phyloP scores from a whole-genome alignment of 2,888 invertebrate species.

The Dendrolimus pini region DNA sequence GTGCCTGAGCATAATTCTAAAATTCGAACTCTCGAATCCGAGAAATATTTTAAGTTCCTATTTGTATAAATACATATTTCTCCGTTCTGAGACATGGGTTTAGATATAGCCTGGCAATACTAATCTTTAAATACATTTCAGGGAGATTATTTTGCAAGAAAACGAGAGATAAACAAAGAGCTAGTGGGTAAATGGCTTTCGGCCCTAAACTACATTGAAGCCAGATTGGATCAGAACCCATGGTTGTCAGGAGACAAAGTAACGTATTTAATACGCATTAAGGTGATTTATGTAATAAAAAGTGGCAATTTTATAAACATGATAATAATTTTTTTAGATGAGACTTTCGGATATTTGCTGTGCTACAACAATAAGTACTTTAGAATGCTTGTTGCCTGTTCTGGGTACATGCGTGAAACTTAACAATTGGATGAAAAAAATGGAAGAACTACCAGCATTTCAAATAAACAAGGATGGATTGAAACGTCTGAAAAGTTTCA shows the following conservation, averaged over 20 bases:
- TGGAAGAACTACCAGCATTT: conserved; percentile 37
- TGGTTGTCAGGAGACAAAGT: conserved; percentile 57
- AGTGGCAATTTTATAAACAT: neutral
- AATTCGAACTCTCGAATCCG: too few relatives aligned
- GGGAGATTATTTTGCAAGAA: conserved; percentile 45
- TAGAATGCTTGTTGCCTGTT: conserved; percentile 50
- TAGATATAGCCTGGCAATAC: too few relatives aligned
- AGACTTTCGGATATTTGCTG: conserved; percentile 55
- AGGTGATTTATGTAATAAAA: too few relatives aligned
- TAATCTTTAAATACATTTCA: conserved; percentile 22
- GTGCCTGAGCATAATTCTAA: too few relatives aligned
- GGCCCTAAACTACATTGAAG: conserved; percentile 45
- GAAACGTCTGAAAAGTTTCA: conserved; percentile 27
- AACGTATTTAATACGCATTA: neutral
- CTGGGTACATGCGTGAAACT: conserved; percentile 43
- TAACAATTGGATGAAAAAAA: conserved; percentile 47
- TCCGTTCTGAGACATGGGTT: neutral
- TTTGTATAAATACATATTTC: conserved; percentile 49
- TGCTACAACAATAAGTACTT: conserved; percentile 58
- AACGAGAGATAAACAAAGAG: conserved; percentile 23
- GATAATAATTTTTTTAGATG: conserved; percentile 37
- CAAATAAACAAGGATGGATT: conserved; percentile 43
- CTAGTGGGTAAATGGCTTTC: conserved; percentile 35
- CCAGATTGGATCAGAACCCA: conserved; percentile 22
- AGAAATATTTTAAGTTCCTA: conserved; percentile 19